Evolutionary conservation across 2,797 vertebrate species (phyloP).

Genomic region (Buphagus erythrorhynchus): DNA sequence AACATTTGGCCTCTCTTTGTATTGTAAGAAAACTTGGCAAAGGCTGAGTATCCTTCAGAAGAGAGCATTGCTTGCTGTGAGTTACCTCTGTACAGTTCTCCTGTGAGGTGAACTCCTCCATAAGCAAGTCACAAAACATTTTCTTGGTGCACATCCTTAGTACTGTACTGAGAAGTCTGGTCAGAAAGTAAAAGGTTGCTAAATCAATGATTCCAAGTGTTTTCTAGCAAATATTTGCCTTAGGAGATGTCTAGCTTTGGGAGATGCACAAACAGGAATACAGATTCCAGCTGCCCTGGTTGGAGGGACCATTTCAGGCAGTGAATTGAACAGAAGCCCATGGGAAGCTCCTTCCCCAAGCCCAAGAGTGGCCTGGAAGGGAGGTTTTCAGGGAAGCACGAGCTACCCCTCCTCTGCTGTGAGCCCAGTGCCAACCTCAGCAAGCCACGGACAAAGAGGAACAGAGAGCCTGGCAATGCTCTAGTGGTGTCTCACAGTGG

Average conservation of each 20-base stretch:
- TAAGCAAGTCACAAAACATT: background rate
- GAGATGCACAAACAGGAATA: background rate
- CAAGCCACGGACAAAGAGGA: background rate
- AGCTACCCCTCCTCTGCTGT: background rate
- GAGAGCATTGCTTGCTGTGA: background rate
- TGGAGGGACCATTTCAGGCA: background rate
- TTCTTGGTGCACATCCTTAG: background rate
- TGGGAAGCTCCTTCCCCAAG: background rate
- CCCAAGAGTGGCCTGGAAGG: fast-evolving
- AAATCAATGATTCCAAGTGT: background rate
- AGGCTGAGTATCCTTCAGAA: background rate
- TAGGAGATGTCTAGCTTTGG: background rate
- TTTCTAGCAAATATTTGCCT: background rate
- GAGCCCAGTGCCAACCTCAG: background rate
- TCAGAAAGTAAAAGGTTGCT: background rate
- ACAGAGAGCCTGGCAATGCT: background rate
- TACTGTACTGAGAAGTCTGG: background rate
- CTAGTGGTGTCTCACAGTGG: background rate
- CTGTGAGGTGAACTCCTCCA: background rate
- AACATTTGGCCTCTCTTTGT: background rate
- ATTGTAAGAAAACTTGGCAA: background rate
- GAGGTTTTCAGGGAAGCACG: background rate
- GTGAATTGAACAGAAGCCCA: background rate
- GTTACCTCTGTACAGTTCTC: background rate
- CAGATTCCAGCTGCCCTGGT: background rate